Conservation (phyloP, 2,113 vertebrate genomes). For the Hyperoodon ampullatus region DNA sequence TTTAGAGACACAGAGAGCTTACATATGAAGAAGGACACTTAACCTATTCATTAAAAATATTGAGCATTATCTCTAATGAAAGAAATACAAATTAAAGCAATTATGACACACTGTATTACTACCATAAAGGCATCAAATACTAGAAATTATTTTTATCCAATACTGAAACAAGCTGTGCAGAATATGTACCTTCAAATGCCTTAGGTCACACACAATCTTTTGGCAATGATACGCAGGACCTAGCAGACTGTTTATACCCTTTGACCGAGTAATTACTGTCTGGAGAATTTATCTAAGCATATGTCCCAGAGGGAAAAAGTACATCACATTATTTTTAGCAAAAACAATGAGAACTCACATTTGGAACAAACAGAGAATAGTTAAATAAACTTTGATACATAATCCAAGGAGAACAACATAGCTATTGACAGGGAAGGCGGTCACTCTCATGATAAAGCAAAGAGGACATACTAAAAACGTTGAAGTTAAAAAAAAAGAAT, state of each 20-base stretch:
- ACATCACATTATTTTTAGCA: neutral
- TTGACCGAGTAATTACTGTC: neutral
- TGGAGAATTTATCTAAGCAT: neutral
- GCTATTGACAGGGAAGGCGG: neutral
- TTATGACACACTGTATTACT: neutral
- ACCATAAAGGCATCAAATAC: neutral
- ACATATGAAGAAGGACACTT: neutral
- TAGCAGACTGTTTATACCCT: neutral
- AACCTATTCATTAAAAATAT: neutral
- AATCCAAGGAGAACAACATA: neutral
- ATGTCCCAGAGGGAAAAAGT: neutral
- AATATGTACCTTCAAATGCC: neutral
- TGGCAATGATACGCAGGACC: neutral
- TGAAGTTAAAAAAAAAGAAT: neutral
- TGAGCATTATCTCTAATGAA: neutral
- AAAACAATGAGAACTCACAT: neutral
- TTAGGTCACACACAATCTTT: neutral
- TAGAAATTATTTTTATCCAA: neutral
- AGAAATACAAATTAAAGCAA: neutral
- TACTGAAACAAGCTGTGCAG: neutral
- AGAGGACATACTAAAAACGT: neutral
- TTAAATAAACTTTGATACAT: neutral
- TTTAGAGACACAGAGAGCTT: neutral
- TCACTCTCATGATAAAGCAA: neutral
- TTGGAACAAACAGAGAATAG: neutral